phyloP scores from a whole-genome alignment of 2,888 invertebrate genomes.

The Tetragonula carbonaria region DNA sequence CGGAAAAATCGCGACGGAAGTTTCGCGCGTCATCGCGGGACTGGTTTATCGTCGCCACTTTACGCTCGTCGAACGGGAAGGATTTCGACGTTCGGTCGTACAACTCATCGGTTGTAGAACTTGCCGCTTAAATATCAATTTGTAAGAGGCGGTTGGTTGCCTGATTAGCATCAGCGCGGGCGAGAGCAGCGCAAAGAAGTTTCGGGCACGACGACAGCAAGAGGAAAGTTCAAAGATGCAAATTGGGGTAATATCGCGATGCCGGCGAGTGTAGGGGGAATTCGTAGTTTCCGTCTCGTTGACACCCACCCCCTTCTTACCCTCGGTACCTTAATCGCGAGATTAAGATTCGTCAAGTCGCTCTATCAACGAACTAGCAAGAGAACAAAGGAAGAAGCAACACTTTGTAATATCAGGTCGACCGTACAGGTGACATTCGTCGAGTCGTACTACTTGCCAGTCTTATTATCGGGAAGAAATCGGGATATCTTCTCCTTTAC shows the following conservation, averaged over 20 bases:
- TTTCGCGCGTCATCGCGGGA: constrained; percentile 8
- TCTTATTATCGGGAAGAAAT: neutral
- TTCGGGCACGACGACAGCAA: constrained; percentile 44
- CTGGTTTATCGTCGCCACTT: constrained; percentile 45
- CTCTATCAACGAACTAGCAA: neutral
- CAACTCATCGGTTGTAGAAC: constrained; percentile 65
- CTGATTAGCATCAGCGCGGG: constrained; percentile 68
- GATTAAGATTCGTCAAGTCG: constrained; percentile 16
- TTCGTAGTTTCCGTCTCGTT: constrained; percentile 56
- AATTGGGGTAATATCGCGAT: constrained; percentile 65
- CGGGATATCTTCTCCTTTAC: neutral
- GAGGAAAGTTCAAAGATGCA: constrained; percentile 70
- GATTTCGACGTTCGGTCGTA: constrained; percentile 25
- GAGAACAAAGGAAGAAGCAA: neutral
- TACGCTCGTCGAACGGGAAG: constrained; percentile 31
- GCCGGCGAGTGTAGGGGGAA: constrained; percentile 36
- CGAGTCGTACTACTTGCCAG: neutral
- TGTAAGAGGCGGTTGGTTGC: constrained; percentile 63
- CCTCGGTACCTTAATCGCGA: constrained; percentile 27
- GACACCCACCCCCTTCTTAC: constrained; percentile 47
- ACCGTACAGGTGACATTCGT: neutral
- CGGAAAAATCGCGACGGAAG: constrained; percentile 1
- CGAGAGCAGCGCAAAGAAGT: constrained; percentile 65
- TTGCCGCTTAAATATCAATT: constrained; percentile 72
- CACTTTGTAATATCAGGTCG: neutral